A percentile compares a stretch with the other conserved stretches of the same genome.
phyloP scores from a whole-genome alignment of 2,113 vertebrate genomes.

The Salminus brasiliensis region DNA sequence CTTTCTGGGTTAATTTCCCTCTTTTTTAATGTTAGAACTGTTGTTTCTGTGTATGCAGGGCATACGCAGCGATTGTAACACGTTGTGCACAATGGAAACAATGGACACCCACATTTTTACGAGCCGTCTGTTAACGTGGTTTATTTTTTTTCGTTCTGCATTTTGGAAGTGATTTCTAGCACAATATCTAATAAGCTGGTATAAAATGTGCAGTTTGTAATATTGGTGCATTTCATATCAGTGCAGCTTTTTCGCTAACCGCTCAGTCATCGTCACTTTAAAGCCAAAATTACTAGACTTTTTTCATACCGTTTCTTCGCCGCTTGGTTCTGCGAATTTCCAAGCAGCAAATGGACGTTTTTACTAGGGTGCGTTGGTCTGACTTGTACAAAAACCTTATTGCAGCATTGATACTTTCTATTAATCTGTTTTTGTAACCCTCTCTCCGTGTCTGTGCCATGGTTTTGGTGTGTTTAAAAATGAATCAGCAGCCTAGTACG shows the following conservation, averaged over 20 bases:
- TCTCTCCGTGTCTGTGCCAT: slow-evolving; percentile 47
- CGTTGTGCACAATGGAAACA: neutral
- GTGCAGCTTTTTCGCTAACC: slow-evolving; percentile 1
- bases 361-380: slow-evolving; percentile 55
- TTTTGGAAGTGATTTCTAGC: slow-evolving; percentile 30
- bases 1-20: slow-evolving; percentile 26
- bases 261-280: slow-evolving; percentile 17
- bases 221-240: slow-evolving; percentile 40
- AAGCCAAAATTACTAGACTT: neutral
- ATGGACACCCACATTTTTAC: slow-evolving; percentile 33
- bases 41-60: slow-evolving; percentile 51
- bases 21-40: slow-evolving; percentile 32
- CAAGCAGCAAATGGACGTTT: slow-evolving; percentile 73
- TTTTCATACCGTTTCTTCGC: slow-evolving; percentile 38
- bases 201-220: slow-evolving; percentile 35
- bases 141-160: slow-evolving; percentile 39
- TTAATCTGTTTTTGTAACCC: slow-evolving; percentile 62
- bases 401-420: slow-evolving; percentile 43
- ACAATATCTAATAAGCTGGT: slow-evolving; percentile 10
- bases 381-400: slow-evolving; percentile 56
- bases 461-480: slow-evolving; percentile 55
- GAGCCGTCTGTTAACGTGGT: neutral
- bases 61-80: slow-evolving; percentile 43
- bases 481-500: slow-evolving; percentile 17
- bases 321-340: slow-evolving; percentile 58